Evolutionary conservation across 2,113 vertebrate species (phyloP).

Genomic region (Tichodroma muraria): DNA sequence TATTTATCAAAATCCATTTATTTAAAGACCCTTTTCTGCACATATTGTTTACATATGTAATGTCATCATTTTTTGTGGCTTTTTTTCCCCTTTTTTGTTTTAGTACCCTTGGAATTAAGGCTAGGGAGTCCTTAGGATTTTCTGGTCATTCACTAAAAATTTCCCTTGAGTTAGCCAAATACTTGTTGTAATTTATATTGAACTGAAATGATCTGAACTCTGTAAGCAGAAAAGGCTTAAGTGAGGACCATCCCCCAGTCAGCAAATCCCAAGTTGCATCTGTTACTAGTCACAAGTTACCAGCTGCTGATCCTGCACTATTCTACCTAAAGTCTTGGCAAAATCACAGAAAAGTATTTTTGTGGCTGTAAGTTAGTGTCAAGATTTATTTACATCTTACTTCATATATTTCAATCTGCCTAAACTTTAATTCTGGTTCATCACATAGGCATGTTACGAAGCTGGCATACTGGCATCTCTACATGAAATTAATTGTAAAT

Average conservation of each 20-base stretch:
- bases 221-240: neutral
- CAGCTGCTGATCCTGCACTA: neutral
- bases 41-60: neutral
- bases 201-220: neutral
- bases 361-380: neutral
- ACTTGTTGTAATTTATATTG: neutral
- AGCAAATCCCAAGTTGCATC: neutral
- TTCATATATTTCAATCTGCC: neutral
- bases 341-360: neutral
- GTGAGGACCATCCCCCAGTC: neutral
- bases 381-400: neutral
- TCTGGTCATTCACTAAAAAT: neutral
- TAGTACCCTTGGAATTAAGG: neutral
- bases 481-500: neutral
- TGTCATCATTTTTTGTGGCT: neutral
- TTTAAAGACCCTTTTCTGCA: conserved; percentile 23
- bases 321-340: neutral
- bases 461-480: neutral
- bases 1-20: conserved; percentile 33
- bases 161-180: neutral
- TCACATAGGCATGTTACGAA: neutral
- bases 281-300: neutral
- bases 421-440: neutral
- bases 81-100: neutral
- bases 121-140: neutral